A percentile compares a stretch with the other conserved stretches of the same genome.
Evolutionary conservation across 2,888 invertebrate genomes (phyloP).

Genomic region (Hirtodrosophila confusa): DNA sequence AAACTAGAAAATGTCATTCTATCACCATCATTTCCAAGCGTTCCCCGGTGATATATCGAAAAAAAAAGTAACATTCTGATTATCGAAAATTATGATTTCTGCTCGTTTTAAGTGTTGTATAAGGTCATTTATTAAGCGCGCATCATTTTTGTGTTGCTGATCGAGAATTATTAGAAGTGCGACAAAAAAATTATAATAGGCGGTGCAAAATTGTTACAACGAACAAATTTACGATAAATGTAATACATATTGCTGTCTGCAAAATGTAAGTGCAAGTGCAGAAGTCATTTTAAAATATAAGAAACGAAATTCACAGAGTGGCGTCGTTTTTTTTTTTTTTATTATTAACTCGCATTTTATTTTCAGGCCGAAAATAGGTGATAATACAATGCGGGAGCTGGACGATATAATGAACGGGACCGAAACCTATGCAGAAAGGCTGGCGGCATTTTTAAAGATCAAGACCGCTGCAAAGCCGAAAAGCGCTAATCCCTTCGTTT

Average conservation of each 20-base stretch:
- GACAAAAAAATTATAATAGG: background rate
- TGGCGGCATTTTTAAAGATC: slow-evolving; percentile 41
- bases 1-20: too few species aligned
- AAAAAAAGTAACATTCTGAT: background rate
- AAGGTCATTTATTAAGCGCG: slow-evolving; percentile 9
- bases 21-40: too few species aligned
- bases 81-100: slow-evolving; percentile 1
- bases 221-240: background rate
- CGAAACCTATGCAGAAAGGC: slow-evolving; percentile 37
- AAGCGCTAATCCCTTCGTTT: slow-evolving; percentile 12
- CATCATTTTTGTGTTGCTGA: slow-evolving; percentile 34
- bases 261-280: slow-evolving; percentile 35
- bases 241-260: too few species aligned
- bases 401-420: slow-evolving; percentile 51
- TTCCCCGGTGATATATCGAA: too few species aligned
- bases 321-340: background rate
- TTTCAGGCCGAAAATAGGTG: slow-evolving; percentile 31
- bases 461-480: slow-evolving; percentile 40
- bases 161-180: slow-evolving; percentile 4
- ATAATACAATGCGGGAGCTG: slow-evolving; percentile 45
- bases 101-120: slow-evolving; percentile 37
- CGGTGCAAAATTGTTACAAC: background rate
- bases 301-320: background rate
- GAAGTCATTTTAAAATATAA: background rate
- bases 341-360: background rate